Evolutionary conservation across 1,140 invertebrate species (phyloP).

Genomic region (Ips nitidus): DNA sequence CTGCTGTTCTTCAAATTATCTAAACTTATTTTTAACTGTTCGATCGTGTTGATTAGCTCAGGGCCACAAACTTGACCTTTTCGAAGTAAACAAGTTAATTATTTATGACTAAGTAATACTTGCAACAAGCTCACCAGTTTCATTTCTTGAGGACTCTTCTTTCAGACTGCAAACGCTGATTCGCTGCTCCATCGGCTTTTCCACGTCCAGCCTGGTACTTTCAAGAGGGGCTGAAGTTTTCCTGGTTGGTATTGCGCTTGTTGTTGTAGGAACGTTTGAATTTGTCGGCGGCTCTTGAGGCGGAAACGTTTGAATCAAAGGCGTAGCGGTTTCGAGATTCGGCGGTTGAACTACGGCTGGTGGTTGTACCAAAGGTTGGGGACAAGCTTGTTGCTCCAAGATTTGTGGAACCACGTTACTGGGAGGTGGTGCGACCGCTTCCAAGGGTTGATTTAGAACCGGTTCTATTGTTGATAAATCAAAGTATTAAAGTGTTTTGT

Average conservation of each 20-base stretch:
- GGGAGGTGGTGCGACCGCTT: not conserved
- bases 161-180: constrained; percentile 43
- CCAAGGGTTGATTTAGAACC: too few species aligned
- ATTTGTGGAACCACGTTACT: not conserved
- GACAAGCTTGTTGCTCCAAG: not conserved
- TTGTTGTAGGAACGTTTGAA: too few species aligned
- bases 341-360: not conserved
- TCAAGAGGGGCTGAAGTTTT: constrained; percentile 44
- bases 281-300: too few species aligned
- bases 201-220: constrained; percentile 35
- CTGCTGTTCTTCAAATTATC: constrained; percentile 57
- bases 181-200: constrained; percentile 42
- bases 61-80: constrained; percentile 47
- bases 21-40: constrained; percentile 59
- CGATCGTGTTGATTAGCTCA: constrained; percentile 56
- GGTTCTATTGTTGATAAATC: too few species aligned
- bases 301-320: not conserved
- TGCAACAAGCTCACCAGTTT: constrained; percentile 18
- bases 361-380: not conserved
- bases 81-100: not conserved
- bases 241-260: constrained; percentile 15
- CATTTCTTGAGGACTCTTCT: constrained; percentile 40
- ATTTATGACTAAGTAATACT: constrained; percentile 6
- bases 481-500: too few species aligned
- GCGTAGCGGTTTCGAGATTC: not conserved